Evolutionary conservation across 2,888 invertebrate genomes (phyloP).

Genomic region (Mesorhabditis sp.): DNA sequence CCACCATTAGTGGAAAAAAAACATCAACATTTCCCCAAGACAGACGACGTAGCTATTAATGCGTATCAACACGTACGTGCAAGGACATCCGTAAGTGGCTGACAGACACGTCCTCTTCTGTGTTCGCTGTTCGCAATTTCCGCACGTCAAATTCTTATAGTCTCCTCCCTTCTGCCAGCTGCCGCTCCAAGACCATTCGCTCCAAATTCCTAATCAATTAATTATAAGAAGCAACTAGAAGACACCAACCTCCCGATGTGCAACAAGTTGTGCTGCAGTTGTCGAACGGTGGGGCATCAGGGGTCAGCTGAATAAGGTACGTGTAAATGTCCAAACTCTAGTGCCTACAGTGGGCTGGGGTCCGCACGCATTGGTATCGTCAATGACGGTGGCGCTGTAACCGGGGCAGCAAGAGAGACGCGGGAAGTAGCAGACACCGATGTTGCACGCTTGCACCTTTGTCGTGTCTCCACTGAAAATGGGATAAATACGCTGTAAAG

Average conservation of each 20-base stretch:
- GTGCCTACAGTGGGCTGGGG: constrained; percentile 17
- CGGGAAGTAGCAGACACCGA: constrained; percentile 32
- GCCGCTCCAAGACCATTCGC: constrained; percentile 28
- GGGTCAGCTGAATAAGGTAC: neutral
- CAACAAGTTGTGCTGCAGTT: constrained; percentile 26
- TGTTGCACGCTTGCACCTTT: constrained; percentile 9
- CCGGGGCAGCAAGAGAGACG: constrained; percentile 26
- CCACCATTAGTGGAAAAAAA: neutral
- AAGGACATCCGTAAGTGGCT: constrained; percentile 32
- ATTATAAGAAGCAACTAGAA: neutral
- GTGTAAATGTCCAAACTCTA: constrained; percentile 10
- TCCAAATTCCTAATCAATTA: constrained; percentile 27
- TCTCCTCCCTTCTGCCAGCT: constrained; percentile 16
- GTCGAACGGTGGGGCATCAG: constrained; percentile 5
- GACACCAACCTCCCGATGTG: constrained; percentile 12
- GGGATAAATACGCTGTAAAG: neutral
- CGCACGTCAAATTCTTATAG: constrained; percentile 38
- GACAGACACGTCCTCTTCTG: constrained; percentile 31
- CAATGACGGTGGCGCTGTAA: constrained; percentile 20
- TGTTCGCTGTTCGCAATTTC: constrained; percentile 30
- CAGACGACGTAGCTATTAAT: neutral
- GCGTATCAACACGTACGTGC: constrained; percentile 25
- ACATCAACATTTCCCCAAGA: neutral
- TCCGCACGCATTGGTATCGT: constrained; percentile 22
- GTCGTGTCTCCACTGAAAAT: neutral